Evolutionary conservation across 2,113 vertebrate genomes (phyloP), one percentile per base, ranked within the genome.

Genomic region (Salvelinus alpinus): DNA sequence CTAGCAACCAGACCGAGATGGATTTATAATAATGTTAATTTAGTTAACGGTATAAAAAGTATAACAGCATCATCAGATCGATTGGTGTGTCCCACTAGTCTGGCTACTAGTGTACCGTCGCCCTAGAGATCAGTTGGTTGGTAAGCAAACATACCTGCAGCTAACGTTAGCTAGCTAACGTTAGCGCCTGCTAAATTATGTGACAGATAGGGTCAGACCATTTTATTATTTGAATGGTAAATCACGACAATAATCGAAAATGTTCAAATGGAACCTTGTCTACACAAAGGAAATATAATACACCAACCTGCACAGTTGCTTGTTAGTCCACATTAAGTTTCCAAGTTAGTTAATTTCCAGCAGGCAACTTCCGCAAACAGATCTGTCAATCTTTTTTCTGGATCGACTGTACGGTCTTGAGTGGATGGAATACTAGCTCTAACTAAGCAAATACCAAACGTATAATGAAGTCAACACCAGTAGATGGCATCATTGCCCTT

Each of bases 401-500:
- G 38, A 72, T 86, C 84, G 76, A 27, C 44, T 47, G 69, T 48
- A 89, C 22, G 0, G 3, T 18, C 31, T 62, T 48, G 11, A 44
- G 38, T 11, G 9, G 9, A 44, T 12, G 9, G 38, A 20, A n/a
- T 13, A 13, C 27, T 72, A 86, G 85, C 3, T 81, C 0, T 18
- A 22, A 82, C 73, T 27, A 88, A 84, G 67, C 73, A 4, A 86
- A 80, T 29, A 9, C 12, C 38, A 29, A 31, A 66, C 27, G 51
- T 54, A 5, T 5, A 54, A 54, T 54, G 5, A 54, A 14, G 8
- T 47, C 11, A 34, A 9, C 38, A 44, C 64, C 85, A 38, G 76
- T 80, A 89, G 91, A 25, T 85, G 88, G 88, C 91, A 81, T 79
- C 74, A 74, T 83, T 76, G 69, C 12, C 81, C 66, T 77, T 22